Evolutionary conservation across 2,797 vertebrate genomes (phyloP).

Genomic region (Typhlichthys eigenmanni): DNA sequence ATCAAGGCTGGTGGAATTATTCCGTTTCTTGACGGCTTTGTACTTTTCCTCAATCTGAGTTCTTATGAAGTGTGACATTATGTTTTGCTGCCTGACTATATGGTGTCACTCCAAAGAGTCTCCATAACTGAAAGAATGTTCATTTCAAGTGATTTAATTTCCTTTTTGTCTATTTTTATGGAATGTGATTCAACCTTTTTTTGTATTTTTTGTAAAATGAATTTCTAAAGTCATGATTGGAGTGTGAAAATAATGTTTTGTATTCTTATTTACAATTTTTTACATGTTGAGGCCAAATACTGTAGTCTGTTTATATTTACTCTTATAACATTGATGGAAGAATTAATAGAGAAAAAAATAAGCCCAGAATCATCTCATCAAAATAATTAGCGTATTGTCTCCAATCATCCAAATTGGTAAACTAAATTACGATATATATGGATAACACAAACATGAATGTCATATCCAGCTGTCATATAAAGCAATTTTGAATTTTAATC

Average conservation of each 20-base stretch:
- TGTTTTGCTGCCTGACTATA: constrained; percentile 52
- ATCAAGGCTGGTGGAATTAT: constrained; percentile 62
- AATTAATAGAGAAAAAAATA: constrained; percentile 25
- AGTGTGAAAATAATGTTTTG: constrained; percentile 57
- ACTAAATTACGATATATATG: constrained; percentile 57
- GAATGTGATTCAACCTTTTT: constrained; percentile 45
- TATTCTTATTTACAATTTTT: constrained; percentile 41
- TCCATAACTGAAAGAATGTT: constrained; percentile 56
- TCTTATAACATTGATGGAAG: constrained; percentile 44
- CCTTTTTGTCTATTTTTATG: constrained; percentile 69
- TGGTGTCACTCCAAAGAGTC: constrained; percentile 72
- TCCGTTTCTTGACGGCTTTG: constrained; percentile 69
- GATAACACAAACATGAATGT: constrained; percentile 57
- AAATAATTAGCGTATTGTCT: constrained; percentile 44
- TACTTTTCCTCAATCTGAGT: constrained; percentile 66
- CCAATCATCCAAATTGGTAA: constrained; percentile 55
- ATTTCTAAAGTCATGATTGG: constrained; percentile 61
- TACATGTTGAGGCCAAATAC: constrained; percentile 53
- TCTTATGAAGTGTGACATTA: constrained; percentile 68
- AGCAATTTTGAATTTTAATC: constrained; percentile 40
- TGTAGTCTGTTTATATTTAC: constrained; percentile 27
- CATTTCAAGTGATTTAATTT: constrained; percentile 63
- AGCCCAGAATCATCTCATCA: constrained; percentile 18
- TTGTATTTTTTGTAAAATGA: constrained; percentile 55
- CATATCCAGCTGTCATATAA: constrained; percentile 44